Base-by-base conservation (phyloP, 1,140 invertebrate species). In the Lordiphosa collinella region DNA sequence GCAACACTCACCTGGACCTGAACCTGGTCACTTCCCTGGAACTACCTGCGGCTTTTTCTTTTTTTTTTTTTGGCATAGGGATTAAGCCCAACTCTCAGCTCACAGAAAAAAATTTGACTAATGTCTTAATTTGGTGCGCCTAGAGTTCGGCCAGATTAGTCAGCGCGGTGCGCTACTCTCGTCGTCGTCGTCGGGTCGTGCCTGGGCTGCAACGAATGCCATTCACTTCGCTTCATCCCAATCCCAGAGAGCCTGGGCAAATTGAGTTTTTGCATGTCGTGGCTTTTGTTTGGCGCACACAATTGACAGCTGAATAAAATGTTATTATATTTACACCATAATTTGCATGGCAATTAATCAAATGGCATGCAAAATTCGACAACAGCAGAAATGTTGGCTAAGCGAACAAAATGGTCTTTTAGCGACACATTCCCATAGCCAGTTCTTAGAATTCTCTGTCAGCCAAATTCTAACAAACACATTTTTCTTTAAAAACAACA, bases 321-420 rank as follows among this genome's bases (percentile, higher is more conserved):
- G 78, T 84, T 84, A 84, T 84, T 84, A 84, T 84, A 84, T 84
- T 84, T 84, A 84, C 78, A 84, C 78, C 78, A 84, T 84, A 84
- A 84, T 84, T 84, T 84, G 78, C 78, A 84, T 84, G 78, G 78
- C 78, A 84, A 84, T 84, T 84, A 84, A 84, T 84, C 78, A 84
- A 84, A 85, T 84, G 78, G 78, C 78, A 84, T 84, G 78, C 78
- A 64, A 78, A 82, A 85, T 84, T 82, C 66, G 74, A 66, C 63
- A 53, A 43, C 35, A 62, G 14, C 16, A 49, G 35, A 49, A 44
- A 44, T 7, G 41, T 44, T 49, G 62, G 49, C 32, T 38, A 35
- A 48, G 61, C 40, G 47, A 50, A 60, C 47, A 52, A 56, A 66
- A 53, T 53, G 52, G 65, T 50, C 49, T 54, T n/a, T 47, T 48